Evolutionary conservation across 2,113 vertebrate genomes (phyloP).

Genomic region (Ailuropoda melanoleuca): DNA sequence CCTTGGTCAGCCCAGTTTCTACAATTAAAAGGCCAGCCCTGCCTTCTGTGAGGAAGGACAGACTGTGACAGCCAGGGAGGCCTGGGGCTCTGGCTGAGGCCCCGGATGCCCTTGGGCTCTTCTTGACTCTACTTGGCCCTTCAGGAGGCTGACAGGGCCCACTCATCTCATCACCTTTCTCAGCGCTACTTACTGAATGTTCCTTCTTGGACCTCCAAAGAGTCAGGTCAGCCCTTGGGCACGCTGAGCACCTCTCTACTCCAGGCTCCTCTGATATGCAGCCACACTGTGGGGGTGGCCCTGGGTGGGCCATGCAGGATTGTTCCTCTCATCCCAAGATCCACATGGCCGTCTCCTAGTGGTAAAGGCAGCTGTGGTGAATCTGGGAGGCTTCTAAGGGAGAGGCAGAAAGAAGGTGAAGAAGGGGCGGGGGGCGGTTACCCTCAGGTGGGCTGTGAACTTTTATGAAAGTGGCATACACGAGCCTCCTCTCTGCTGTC

Average conservation of each 20-base stretch:
- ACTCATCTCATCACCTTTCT: not conserved
- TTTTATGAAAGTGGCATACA: not conserved
- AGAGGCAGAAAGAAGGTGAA: not conserved
- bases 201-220: not conserved
- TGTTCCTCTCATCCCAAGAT: not conserved
- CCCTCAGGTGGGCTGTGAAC: not conserved
- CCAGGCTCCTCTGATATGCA: accelerated
- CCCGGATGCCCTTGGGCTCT: not conserved
- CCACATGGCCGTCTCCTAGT: not conserved
- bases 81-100: not conserved
- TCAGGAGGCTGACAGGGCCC: not conserved
- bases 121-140: not conserved
- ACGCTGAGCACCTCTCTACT: not conserved
- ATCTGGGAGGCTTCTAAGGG: not conserved
- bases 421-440: not conserved
- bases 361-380: not conserved
- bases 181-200: not conserved
- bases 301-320: not conserved
- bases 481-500: not conserved
- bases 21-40: not conserved
- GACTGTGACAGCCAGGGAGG: not conserved
- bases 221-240: not conserved
- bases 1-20: not conserved
- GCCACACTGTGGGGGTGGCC: too few relatives aligned
- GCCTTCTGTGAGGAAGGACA: not conserved